These are phyloP conservation scores for Prionailurus viverrinus DNA, from an alignment of 2,113 vertebrate species.

Conservation along the genomic window DNA sequence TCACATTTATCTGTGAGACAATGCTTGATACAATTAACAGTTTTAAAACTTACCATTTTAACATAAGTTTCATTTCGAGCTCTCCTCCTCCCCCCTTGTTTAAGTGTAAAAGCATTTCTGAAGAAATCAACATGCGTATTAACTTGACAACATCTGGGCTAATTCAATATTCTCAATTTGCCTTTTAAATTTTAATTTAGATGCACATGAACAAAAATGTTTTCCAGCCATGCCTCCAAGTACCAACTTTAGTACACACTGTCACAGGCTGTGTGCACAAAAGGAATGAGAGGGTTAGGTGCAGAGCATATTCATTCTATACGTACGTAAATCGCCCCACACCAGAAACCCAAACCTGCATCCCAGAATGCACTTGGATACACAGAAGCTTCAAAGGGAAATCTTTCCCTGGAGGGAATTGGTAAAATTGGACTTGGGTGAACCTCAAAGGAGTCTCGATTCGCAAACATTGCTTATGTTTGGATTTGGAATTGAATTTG, in stretches of 20 bases:
- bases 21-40: constrained; percentile 69
- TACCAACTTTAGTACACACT: neutral
- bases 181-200: constrained; percentile 84
- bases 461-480: constrained; percentile 85
- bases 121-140: constrained; percentile 81
- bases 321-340: constrained; percentile 31
- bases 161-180: constrained; percentile 86
- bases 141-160: constrained; percentile 85
- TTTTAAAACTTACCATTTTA: constrained; percentile 75
- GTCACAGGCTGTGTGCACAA: neutral
- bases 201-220: constrained; percentile 65
- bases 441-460: constrained; percentile 86
- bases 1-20: constrained; percentile 80
- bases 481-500: constrained; percentile 86
- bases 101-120: constrained; percentile 68
- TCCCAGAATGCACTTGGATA: constrained; percentile 74
- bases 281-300: constrained; percentile 56
- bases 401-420: constrained; percentile 84
- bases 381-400: constrained; percentile 87
- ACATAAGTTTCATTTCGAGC: constrained; percentile 75
- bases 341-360: constrained; percentile 78
- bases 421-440: constrained; percentile 87
- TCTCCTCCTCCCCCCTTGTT: neutral
- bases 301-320: constrained; percentile 56
- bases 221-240: constrained; percentile 79